Conservation (phyloP, 2,888 invertebrate genomes). For the Tetrapedia diversipes region DNA sequence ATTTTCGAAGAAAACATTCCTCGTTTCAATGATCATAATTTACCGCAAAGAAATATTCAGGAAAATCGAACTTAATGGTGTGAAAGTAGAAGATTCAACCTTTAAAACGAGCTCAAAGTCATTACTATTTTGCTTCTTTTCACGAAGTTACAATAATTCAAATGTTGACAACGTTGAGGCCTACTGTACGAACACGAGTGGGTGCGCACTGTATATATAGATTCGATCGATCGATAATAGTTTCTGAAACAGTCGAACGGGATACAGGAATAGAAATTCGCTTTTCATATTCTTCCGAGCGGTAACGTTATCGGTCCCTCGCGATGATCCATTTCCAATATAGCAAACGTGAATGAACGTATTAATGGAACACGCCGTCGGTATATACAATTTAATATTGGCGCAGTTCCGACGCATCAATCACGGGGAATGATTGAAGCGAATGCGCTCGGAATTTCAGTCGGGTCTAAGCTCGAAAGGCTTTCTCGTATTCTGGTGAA, state of each 20-base stretch:
- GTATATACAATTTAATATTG: conserved; percentile 37
- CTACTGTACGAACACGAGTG: too few species aligned
- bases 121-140: too few species aligned
- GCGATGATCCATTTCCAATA: conserved; percentile 43
- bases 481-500: background rate
- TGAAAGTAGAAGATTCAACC: too few species aligned
- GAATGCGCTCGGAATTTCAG: conserved; percentile 7
- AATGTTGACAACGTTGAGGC: too few species aligned
- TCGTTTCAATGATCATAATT: too few species aligned
- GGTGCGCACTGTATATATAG: background rate
- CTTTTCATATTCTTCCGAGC: background rate
- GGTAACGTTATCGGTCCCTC: conserved; percentile 17
- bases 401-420: conserved; percentile 13
- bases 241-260: background rate
- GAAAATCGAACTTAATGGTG: too few species aligned
- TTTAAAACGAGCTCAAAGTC: too few species aligned
- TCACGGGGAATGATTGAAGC: conserved; percentile 7
- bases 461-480: conserved; percentile 54
- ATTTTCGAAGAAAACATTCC: too few species aligned
- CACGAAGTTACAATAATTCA: too few species aligned
- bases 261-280: background rate
- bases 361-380: conserved; percentile 29
- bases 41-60: too few species aligned
- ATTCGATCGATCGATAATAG: background rate
- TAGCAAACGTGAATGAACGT: conserved; percentile 25